Conservation (phyloP, 2,113 vertebrate species). For the Ciconia boyciana region DNA sequence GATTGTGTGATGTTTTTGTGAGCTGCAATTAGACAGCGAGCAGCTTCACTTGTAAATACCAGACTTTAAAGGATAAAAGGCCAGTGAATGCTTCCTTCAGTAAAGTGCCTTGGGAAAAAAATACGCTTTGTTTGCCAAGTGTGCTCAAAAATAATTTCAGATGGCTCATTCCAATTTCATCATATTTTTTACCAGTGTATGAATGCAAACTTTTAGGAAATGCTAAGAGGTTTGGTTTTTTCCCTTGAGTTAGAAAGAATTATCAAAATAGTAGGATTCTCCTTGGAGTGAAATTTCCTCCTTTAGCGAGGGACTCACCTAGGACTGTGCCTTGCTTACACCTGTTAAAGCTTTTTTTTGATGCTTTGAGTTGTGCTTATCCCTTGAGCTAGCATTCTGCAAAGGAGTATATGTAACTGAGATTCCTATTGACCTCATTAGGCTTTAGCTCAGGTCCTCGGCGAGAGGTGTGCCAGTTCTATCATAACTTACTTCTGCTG, state of each 20-base stretch:
- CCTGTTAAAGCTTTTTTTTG: not conserved
- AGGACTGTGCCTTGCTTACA: not conserved
- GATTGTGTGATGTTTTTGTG: slow-evolving; percentile 39
- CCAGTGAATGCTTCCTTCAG: slow-evolving; percentile 31
- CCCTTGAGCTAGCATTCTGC: not conserved
- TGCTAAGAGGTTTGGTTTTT: not conserved
- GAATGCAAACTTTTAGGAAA: not conserved
- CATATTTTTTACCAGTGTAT: not conserved
- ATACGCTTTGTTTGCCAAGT: slow-evolving; percentile 1
- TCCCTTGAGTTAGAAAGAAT: not conserved
- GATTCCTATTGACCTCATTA: not conserved
- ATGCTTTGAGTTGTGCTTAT: not conserved
- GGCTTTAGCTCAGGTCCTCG: not conserved
- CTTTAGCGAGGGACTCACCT: not conserved
- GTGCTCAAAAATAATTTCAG: not conserved
- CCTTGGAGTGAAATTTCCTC: not conserved
- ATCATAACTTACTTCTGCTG: not conserved
- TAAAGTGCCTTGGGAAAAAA: slow-evolving; percentile 17
- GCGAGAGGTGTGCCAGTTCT: not conserved
- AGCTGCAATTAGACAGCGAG: slow-evolving; percentile 60
- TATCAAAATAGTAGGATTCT: not conserved
- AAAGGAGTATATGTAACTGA: not conserved
- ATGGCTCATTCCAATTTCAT: not conserved
- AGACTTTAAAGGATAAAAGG: slow-evolving; percentile 55
- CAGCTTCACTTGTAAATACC: slow-evolving; percentile 62